Base-by-base conservation (phyloP, 2,113 vertebrate species). In the Prunella himalayana region DNA sequence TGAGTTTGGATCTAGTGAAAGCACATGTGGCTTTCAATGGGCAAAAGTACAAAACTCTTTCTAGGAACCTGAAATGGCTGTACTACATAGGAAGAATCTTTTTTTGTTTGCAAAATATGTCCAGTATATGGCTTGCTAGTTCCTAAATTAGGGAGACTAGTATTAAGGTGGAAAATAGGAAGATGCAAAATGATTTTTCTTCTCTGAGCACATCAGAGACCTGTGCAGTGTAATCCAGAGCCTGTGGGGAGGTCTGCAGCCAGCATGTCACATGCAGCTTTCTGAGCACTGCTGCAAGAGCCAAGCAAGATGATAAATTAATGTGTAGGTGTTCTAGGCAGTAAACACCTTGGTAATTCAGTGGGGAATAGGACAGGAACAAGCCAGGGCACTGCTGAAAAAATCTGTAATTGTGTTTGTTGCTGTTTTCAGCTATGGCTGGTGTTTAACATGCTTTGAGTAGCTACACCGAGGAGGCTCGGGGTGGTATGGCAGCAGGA, bases 211-310 rank as follows among this genome's bases (percentile, higher is more conserved):
- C 50, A 23, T 1, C 10, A 53, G 85, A 73, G 64, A 41, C 19
- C 35, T 78, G n/a, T 13, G 10, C n/a, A 37, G 33, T 5, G 21
- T 14, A 5, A 31, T 33, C 3, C 13, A 22, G 49, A 15, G 44
- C 21, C 47, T 56, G 66, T 5, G 3, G 10, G 41, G 19, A 45
- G 24, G 1, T 45, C 81, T 54, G n/a, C 50, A 21, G 35, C 4
- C 7, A 2, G 35, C 35, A 0, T 0, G 19, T 18, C 4, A 1
- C 6, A 3, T 5, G 22, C 73, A 76, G 65, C 54, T 31, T 42
- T 47, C 57, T 18, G 41, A 64, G 15, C 27, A 3, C 0, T 17
- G 19, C 11, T 30, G 51, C 24, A 15, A 50, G 72, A 73, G 69
- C 68, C 71, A 24, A 45, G 49, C 7, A 19, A 31, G 27, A 37